Evolutionary conservation across 2,888 invertebrate species (phyloP), one percentile per base, ranked within the genome.

Genomic region (Phengaris alcon): DNA sequence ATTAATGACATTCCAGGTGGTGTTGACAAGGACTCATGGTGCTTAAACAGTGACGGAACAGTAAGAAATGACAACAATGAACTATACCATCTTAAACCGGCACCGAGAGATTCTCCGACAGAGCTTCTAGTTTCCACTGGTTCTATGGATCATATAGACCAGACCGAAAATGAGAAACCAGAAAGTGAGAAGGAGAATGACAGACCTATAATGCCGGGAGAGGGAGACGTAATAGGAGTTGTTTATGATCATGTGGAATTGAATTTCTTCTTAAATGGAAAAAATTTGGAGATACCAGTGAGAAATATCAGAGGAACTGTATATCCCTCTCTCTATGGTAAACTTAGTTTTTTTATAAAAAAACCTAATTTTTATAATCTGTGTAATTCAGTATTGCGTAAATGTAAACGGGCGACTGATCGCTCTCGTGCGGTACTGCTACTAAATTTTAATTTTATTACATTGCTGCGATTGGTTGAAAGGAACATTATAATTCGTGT

Each of bases 201-300:
- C 1, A 85, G 82, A 52, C 79, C 90, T 68, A 90, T 85, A 81
- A 94, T 95, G 84, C 96, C 97, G 4, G 96, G 97, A 83, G 99
- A 99, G 91, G 99, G 99, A 48, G 99, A 99, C 87, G 95, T 98
- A 75, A 95, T 99, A 82, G 99, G 99, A 46, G 94, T 99, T 55
- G 96, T 98, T 0, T 99, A 97, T 87, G 99, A 99, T 87, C 99
- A 99, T 87, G 96, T 99, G 77, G 98, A 99, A 84, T 91, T 99
- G 77, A 98, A 98, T 87, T 98, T 99, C 93, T 99, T 96, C 88
- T 92, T 98, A 64, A 99, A 99, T 91, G 99, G 99, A 3, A 96
- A 96, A 84, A 96, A 96, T 82, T 94, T 98, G 84, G 97, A 98
- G 82, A 95, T 96, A 82, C 97, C 98, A 35, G 95, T 99, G 69